Percentiles rank a stretch among this genome's conserved stretches.
phyloP scores from a whole-genome alignment of 2,888 invertebrate species.

The Mimumesa dahlbomi region DNA sequence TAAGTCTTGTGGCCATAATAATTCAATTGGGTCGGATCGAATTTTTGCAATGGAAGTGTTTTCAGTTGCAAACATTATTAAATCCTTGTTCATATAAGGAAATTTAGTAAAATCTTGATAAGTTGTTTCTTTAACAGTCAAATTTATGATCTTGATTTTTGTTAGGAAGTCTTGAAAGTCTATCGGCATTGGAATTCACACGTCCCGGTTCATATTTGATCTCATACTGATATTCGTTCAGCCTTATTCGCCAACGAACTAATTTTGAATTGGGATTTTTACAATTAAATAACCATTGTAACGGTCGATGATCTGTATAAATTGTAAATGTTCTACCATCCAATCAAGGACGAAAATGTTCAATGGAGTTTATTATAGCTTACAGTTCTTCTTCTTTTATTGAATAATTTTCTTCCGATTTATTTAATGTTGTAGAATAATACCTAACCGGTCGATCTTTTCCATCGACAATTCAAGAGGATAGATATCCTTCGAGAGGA shows the following conservation, averaged over 20 bases:
- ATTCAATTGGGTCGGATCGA: not conserved
- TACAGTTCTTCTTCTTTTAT: conserved; percentile 8
- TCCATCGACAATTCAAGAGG: too few relatives aligned
- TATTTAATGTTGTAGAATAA: conserved; percentile 11
- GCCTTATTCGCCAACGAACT: conserved; percentile 16
- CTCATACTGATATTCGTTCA: conserved; percentile 10
- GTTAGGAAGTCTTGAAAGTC: conserved; percentile 1
- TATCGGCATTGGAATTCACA: conserved; percentile 13
- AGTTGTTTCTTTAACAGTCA: too few relatives aligned
- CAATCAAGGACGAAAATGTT: conserved; percentile 22
- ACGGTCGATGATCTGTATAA: too few relatives aligned
- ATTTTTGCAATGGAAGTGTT: conserved; percentile 15
- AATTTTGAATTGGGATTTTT: conserved; percentile 15
- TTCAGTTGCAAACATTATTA: too few relatives aligned
- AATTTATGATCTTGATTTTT: not conserved
- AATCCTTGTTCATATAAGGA: too few relatives aligned
- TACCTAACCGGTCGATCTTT: conserved; percentile 6
- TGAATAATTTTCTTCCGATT: conserved; percentile 16
- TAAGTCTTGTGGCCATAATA: too few relatives aligned
- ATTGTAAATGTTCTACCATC: conserved; percentile 11
- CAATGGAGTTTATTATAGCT: too few relatives aligned
- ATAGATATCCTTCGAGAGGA: too few relatives aligned
- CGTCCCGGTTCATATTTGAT: conserved; percentile 16
- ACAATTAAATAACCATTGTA: too few relatives aligned
- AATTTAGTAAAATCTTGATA: too few relatives aligned